A percentile compares a stretch with the other conserved stretches of the same genome.
These are phyloP conservation scores for Phymatocera aterrima DNA, from an alignment of 2,888 invertebrate genomes.

Conservation along the genomic window DNA sequence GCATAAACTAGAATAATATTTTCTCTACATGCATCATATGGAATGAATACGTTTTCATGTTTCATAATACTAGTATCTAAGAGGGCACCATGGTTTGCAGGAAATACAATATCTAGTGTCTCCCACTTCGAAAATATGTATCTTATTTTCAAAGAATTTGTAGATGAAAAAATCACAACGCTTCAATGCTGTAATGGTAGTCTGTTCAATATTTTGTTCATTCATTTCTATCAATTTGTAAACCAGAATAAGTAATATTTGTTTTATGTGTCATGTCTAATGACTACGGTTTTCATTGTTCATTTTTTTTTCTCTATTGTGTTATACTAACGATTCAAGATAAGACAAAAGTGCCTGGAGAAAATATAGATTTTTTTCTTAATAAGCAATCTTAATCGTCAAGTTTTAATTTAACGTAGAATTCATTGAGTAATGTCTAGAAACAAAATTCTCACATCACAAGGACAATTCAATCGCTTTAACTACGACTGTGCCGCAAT, in stretches of 20 bases:
- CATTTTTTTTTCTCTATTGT: no score
- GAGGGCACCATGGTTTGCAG: neutral
- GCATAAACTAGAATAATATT: conserved; percentile 27
- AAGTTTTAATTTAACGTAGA: neutral
- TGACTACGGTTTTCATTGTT: conserved; percentile 40
- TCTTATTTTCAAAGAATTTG: neutral
- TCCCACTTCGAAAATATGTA: neutral
- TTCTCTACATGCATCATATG: conserved; percentile 23
- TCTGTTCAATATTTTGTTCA: neutral
- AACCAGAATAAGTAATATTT: conserved; percentile 1
- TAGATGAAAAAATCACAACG: neutral
- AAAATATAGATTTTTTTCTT: neutral
- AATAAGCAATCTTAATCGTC: neutral
- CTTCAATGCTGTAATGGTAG: neutral
- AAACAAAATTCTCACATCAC: no score
- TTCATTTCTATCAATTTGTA: neutral
- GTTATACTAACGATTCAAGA: neutral
- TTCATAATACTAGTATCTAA: conserved; percentile 21
- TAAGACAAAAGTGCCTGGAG: neutral
- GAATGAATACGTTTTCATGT: conserved; percentile 36
- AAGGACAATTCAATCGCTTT: neutral
- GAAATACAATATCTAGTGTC: conserved; percentile 11
- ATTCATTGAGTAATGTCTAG: no score
- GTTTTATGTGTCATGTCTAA: conserved; percentile 15
- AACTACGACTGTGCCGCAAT: neutral